Evolutionary conservation across 53 echinoderm and acorn worm genomes (phyloP), one percentile per base, ranked within the genome.

Genomic region (Henricia sp.): DNA sequence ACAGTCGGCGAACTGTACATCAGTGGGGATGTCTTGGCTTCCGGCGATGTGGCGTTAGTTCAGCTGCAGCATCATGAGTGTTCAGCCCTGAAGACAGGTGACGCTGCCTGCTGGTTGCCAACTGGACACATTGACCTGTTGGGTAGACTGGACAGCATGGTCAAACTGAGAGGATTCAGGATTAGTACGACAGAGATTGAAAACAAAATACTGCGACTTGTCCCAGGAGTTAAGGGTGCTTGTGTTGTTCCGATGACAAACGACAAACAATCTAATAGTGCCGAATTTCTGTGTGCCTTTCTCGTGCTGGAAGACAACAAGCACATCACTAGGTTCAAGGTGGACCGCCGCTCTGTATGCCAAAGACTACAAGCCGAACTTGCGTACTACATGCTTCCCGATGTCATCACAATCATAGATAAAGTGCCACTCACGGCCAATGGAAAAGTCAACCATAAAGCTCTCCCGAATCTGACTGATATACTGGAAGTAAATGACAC

Each of bases 91-190:
- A 77, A 58, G 40, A 77, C 77, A 5, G 77, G 77, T 14, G 77
- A 77, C 53, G 35, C 77, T 33, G 59, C 77, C 12, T 38, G 77
- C 33, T 77, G 77, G 77, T 58, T 77, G 33, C 77, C 77, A 77
- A 58, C 54, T 29, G 77, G 77, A 59, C 33, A 77, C 35, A 58
- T 77, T 9, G 77, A 77, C 19, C 77, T 77, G 23, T 52, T 77
- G 23, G 77, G 77, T 30, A 77, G 77, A 77, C 57, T 77, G 53
- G 77, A 77, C 77, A 38, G 34, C 77, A 77, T 77, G 59, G 50
- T 77, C 25, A 77, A 77, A 77, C 77, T 77, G 12, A 50, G 77
- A 59, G 77, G 77, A 16, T 77, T 77, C 77, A 77, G 77, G 53
- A 77, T 77, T 6, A 77, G 77, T 30, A 77, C 59, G 10, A 77